Percentiles rank a stretch among this genome's conserved stretches.
phyloP scores from a whole-genome alignment of 2,797 vertebrate species.

The Micropoecilia bifurca region DNA sequence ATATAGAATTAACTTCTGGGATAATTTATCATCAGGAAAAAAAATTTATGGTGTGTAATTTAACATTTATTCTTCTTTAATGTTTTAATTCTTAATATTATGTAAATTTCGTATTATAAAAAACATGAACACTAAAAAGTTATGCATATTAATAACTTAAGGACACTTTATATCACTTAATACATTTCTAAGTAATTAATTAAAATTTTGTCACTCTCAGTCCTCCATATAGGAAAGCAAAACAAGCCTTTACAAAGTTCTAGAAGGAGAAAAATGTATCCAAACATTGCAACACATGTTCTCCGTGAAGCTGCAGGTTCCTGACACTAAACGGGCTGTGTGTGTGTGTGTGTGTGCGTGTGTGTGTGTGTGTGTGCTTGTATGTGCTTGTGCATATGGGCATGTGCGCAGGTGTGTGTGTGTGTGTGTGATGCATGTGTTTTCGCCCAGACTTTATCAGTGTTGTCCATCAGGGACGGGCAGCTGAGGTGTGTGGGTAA shows the following conservation, averaged over 20 bases:
- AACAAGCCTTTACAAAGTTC: not conserved
- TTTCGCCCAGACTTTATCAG: constrained; percentile 24
- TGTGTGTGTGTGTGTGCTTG: too few relatives aligned
- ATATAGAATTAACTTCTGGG: too few relatives aligned
- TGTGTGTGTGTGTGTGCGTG: too few relatives aligned
- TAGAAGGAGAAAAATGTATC: not conserved
- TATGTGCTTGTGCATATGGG: too few relatives aligned
- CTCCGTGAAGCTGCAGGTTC: not conserved
- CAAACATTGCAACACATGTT: not conserved
- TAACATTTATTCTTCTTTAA: not conserved
- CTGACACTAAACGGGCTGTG: not conserved
- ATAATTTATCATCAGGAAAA: too few relatives aligned
- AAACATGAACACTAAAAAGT: not conserved
- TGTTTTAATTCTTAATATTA: not conserved
- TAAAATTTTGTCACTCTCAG: not conserved
- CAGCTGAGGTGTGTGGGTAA: constrained; percentile 30
- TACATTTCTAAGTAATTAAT: not conserved
- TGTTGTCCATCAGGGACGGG: constrained; percentile 28
- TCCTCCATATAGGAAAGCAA: not conserved
- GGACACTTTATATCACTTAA: not conserved
- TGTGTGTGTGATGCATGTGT: constrained; percentile 23
- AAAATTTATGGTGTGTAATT: not conserved
- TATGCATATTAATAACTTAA: not conserved
- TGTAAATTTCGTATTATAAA: not conserved
- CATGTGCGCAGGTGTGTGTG: too few relatives aligned